phyloP scores from a whole-genome alignment of 2,888 invertebrate species.

The Dynastes maya region DNA sequence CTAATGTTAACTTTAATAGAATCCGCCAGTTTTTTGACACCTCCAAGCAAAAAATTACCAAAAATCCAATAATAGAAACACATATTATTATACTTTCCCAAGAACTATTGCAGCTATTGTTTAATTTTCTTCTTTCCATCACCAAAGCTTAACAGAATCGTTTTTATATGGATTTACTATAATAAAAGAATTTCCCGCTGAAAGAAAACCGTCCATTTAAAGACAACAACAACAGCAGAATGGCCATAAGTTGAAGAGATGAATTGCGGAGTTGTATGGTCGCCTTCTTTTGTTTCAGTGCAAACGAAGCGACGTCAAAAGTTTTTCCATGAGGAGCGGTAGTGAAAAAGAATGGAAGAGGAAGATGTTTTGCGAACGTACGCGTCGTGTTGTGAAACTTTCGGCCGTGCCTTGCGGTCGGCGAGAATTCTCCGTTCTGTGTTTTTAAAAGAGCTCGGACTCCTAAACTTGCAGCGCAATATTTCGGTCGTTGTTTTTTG shows the following conservation, averaged over 20 bases:
- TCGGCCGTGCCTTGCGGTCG: not conserved
- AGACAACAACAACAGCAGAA: not conserved
- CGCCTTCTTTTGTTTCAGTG: conserved; percentile 10
- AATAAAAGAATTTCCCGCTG: not conserved
- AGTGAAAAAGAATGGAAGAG: conserved; percentile 17
- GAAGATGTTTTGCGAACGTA: conserved; percentile 35
- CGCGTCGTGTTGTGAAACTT: not conserved
- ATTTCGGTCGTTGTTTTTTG: not conserved
- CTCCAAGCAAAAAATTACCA: too few relatives aligned
- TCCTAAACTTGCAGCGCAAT: not conserved
- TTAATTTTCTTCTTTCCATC: too few relatives aligned
- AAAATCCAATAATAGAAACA: too few relatives aligned
- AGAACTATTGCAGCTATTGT: too few relatives aligned
- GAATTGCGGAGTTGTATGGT: conserved; percentile 9
- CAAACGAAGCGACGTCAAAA: conserved; percentile 11
- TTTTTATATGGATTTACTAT: too few relatives aligned
- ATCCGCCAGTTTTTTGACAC: too few relatives aligned
- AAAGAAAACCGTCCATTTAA: not conserved
- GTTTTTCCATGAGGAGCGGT: conserved; percentile 11
- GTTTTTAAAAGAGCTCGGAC: conserved; percentile 20
- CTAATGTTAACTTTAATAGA: too few relatives aligned
- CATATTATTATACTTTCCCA: too few relatives aligned
- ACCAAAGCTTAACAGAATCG: too few relatives aligned
- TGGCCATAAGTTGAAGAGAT: not conserved
- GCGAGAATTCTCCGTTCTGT: conserved; percentile 27